phyloP scores from a whole-genome alignment of 2,113 vertebrate species.

The Rhineura floridana region DNA sequence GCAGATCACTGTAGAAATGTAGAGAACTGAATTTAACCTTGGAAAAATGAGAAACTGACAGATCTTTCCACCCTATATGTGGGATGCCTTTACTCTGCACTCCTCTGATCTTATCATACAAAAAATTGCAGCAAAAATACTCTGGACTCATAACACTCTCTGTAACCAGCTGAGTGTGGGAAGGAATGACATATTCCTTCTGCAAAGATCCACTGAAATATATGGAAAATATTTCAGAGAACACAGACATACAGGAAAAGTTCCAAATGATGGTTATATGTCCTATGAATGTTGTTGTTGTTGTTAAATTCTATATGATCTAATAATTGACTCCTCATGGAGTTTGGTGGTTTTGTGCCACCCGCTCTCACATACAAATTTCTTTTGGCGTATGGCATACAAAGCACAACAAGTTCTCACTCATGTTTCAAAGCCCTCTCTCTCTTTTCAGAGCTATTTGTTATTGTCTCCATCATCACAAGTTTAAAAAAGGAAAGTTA shows the following conservation, averaged over 20 bases:
- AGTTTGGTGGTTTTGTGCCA: constrained; percentile 62
- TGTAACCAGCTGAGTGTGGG: neutral
- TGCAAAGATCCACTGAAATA: neutral
- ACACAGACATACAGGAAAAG: neutral
- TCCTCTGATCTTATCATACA: neutral
- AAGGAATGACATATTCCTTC: neutral
- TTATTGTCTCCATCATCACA: constrained; percentile 91
- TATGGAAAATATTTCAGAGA: neutral
- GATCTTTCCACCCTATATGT: no score
- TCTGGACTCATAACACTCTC: neutral
- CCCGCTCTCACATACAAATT: constrained; percentile 49
- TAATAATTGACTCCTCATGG: constrained; percentile 65
- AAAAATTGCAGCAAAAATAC: neutral
- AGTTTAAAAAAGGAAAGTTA: constrained; percentile 99
- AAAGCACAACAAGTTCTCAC: constrained; percentile 91
- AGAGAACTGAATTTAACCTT: no score
- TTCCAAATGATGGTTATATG: neutral
- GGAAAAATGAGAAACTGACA: no score
- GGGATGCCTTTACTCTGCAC: neutral
- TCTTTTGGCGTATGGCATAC: constrained; percentile 81
- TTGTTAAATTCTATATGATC: no score
- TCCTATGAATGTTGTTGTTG: no score
- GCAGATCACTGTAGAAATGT: no score
- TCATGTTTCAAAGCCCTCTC: constrained; percentile 82
- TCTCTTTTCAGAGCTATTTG: constrained; percentile 91